These are phyloP conservation scores for Alloplasta piceator DNA, from an alignment of 2,888 invertebrate genomes.

Conservation along the genomic window DNA sequence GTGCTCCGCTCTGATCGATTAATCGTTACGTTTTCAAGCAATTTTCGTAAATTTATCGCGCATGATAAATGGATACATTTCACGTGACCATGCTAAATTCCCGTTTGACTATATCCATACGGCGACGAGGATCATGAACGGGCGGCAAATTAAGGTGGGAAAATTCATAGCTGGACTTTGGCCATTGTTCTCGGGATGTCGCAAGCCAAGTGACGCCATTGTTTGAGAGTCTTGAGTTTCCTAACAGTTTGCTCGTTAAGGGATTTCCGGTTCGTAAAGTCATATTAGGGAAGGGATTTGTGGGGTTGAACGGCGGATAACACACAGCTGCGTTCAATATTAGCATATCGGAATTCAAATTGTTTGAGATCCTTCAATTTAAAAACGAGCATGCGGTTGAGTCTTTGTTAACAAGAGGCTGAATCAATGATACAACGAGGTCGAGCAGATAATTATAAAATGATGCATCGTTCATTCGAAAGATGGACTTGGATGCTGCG, in stretches of 20 bases:
- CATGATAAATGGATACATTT: slow-evolving; percentile 14
- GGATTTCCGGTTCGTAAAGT: slow-evolving; percentile 54
- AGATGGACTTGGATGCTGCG: background rate
- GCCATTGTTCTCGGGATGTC: slow-evolving; percentile 34
- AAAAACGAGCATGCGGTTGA: no score
- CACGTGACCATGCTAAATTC: background rate
- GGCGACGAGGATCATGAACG: background rate
- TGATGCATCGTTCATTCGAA: background rate
- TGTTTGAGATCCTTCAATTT: background rate
- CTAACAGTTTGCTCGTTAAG: slow-evolving; percentile 32
- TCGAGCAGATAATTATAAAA: no score
- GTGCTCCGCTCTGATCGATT: background rate
- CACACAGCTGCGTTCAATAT: no score
- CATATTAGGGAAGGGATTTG: slow-evolving; percentile 27
- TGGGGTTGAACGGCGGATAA: slow-evolving; percentile 21
- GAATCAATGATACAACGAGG: background rate
- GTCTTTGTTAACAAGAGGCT: background rate
- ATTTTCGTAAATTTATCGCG: background rate
- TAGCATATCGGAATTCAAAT: slow-evolving; percentile 2
- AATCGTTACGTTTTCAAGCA: background rate
- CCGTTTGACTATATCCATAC: slow-evolving; percentile 10
- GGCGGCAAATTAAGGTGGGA: background rate
- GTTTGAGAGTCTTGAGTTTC: slow-evolving; percentile 44
- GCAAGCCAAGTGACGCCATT: slow-evolving; percentile 33
- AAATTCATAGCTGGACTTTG: slow-evolving; percentile 30